Conservation (phyloP, 1,140 invertebrate genomes). For the Tetraneura akinire region DNA sequence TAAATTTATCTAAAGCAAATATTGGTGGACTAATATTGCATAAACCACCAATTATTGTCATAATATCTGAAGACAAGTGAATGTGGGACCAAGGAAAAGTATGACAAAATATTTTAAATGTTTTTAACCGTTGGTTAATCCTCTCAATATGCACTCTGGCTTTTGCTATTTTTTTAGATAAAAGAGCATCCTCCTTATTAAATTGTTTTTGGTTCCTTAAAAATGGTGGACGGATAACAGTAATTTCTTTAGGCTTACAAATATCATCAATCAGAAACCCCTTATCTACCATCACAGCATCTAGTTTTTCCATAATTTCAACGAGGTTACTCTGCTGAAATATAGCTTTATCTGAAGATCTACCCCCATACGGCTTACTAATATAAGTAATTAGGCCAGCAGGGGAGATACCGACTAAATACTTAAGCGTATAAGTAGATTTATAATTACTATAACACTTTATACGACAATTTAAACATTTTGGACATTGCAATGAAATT, state of each 20-base stretch:
- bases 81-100: neutral
- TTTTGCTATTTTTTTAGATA: neutral
- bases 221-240: neutral
- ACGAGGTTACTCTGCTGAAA: conserved; percentile 20
- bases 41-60: conserved; percentile 4
- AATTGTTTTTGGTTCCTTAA: neutral
- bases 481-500: too few species aligned
- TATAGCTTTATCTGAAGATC: conserved; percentile 3
- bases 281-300: conserved; percentile 19
- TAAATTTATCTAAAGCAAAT: neutral
- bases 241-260: neutral
- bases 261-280: conserved; percentile 19
- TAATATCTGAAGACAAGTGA: neutral
- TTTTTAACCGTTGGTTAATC: neutral
- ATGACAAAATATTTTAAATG: neutral
- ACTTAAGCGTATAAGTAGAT: neutral
- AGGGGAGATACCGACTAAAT: conserved; percentile 7
- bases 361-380: neutral
- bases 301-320: neutral
- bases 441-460: neutral
- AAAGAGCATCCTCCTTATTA: neutral
- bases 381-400: conserved; percentile 13
- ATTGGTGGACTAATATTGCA: conserved; percentile 10
- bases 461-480: too few species aligned
- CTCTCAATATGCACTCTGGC: neutral